These are phyloP conservation scores for Emydoidea blandingii DNA, from an alignment of 2,797 vertebrate genomes.

Conservation along the genomic window DNA sequence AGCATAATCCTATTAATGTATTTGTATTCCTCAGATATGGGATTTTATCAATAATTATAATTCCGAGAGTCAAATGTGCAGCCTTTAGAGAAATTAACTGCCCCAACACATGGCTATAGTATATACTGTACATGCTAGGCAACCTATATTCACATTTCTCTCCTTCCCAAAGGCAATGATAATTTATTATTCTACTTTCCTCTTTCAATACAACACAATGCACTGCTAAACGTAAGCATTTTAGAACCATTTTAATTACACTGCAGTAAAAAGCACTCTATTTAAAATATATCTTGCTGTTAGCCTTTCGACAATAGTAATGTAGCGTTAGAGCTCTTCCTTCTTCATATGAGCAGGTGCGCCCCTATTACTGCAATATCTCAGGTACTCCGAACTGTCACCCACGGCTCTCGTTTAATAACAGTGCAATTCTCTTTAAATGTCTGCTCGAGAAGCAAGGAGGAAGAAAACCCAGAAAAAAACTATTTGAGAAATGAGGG, in stretches of 20 bases:
- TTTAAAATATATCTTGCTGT: neutral
- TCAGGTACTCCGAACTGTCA: neutral
- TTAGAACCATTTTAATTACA: constrained; percentile 15
- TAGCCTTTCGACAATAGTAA: neutral
- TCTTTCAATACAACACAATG: neutral
- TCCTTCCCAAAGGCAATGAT: constrained; percentile 10
- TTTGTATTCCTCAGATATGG: neutral
- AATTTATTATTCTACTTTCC: neutral
- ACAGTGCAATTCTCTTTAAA: neutral
- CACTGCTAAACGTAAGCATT: neutral
- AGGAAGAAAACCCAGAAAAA: neutral
- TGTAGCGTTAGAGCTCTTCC: rapidly evolving
- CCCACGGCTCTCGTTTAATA: neutral
- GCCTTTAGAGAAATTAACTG: neutral
- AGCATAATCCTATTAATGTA: neutral
- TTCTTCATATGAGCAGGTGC: neutral
- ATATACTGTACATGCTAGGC: neutral
- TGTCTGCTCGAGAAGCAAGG: neutral
- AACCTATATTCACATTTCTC: neutral
- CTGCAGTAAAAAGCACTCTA: neutral
- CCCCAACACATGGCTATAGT: neutral
- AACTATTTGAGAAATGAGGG: neutral
- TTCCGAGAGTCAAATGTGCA: neutral
- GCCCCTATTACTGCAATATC: neutral
- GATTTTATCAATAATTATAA: neutral